phyloP scores from a whole-genome alignment of 2,888 invertebrate species.

The Gari tellinella region DNA sequence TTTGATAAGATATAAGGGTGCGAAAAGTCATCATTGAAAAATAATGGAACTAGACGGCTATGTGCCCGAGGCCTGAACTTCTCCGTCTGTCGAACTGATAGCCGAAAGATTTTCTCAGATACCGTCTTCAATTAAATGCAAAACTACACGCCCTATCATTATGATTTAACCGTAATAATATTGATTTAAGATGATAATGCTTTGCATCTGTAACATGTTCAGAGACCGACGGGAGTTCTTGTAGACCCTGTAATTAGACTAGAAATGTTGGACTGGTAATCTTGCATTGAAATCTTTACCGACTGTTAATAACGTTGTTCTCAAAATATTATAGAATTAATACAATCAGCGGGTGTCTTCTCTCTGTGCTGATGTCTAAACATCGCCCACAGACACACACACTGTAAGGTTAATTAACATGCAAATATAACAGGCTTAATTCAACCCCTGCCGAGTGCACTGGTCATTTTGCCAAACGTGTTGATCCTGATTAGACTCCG shows the following conservation, averaged over 20 bases:
- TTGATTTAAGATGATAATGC: conserved; percentile 9
- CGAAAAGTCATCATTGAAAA: too few species aligned
- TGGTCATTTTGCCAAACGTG: too few species aligned
- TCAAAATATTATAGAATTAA: not conserved
- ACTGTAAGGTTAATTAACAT: too few species aligned
- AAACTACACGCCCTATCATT: conserved; percentile 21
- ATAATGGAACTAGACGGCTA: too few species aligned
- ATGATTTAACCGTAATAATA: conserved; percentile 17
- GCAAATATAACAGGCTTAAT: too few species aligned
- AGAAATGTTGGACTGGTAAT: not conserved
- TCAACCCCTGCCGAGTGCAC: too few species aligned
- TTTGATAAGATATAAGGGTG: too few species aligned
- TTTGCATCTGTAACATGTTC: conserved; percentile 22
- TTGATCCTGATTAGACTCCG: too few species aligned
- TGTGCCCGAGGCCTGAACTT: too few species aligned
- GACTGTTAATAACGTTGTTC: conserved; percentile 1
- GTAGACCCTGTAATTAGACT: conserved; percentile 1
- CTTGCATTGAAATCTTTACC: not conserved
- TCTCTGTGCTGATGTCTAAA: too few species aligned
- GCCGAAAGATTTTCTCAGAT: conserved; percentile 9
- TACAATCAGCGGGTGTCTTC: not conserved
- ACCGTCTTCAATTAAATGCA: conserved; percentile 8
- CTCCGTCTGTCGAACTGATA: not conserved
- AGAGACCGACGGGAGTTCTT: not conserved
- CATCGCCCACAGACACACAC: too few species aligned